These are phyloP conservation scores for Amblyjoppa proteus DNA, from an alignment of 2,888 invertebrate genomes.

Conservation along the genomic window DNA sequence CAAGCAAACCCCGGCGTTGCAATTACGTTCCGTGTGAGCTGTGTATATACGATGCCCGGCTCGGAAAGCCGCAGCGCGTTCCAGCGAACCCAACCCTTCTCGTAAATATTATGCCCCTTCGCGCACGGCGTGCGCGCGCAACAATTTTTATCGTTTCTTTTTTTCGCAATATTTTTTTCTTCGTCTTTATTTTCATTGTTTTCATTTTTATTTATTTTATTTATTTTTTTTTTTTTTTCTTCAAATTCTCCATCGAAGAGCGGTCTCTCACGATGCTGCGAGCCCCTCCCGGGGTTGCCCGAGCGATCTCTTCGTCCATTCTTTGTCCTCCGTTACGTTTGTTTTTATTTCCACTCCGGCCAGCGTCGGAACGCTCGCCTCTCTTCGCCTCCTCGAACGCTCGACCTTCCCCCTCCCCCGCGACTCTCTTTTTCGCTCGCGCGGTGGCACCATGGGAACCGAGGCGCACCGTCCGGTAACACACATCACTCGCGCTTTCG, in stretches of 20 bases:
- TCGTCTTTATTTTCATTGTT: slow-evolving; percentile 38
- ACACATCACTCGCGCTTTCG: slow-evolving; percentile 66
- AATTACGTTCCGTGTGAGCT: slow-evolving; percentile 79
- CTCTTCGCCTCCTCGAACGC: slow-evolving; percentile 19
- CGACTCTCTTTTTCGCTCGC: background rate
- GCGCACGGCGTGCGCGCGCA: slow-evolving; percentile 28
- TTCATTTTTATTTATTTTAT: slow-evolving; percentile 32
- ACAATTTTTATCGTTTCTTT: slow-evolving; percentile 44
- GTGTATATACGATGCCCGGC: slow-evolving; percentile 45
- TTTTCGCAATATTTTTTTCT: slow-evolving; percentile 28
- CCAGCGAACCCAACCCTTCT: slow-evolving; percentile 81
- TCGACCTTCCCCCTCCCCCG: background rate
- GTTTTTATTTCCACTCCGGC: slow-evolving; percentile 25
- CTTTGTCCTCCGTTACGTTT: slow-evolving; percentile 56
- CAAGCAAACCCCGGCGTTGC: slow-evolving; percentile 81
- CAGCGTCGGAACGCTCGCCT: background rate
- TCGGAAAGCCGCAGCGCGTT: slow-evolving; percentile 58
- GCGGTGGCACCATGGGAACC: slow-evolving; percentile 75
- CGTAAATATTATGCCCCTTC: slow-evolving; percentile 81
- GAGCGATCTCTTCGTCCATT: slow-evolving; percentile 38
- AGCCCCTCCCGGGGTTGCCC: slow-evolving; percentile 42
- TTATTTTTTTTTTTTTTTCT: slow-evolving; percentile 43
- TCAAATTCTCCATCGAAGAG: slow-evolving; percentile 65
- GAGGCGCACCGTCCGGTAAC: slow-evolving; percentile 10
- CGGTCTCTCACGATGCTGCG: slow-evolving; percentile 57